Base-by-base conservation (phyloP, 2,888 invertebrate species). In the Trichacis sp. region DNA sequence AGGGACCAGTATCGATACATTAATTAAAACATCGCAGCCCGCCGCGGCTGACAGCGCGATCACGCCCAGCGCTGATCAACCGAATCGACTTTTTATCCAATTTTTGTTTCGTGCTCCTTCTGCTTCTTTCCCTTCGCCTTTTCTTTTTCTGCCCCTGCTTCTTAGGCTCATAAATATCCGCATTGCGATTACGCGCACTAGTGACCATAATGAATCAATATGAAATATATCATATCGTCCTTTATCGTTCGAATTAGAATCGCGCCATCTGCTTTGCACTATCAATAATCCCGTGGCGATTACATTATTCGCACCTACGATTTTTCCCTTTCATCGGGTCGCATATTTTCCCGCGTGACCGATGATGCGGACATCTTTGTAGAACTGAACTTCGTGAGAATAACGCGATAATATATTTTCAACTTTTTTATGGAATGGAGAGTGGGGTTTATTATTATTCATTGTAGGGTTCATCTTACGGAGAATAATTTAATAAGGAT, bases 21-120 rank as follows among this genome's bases (percentile, higher is more conserved):
- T 82, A 82, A 82, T 81, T 82, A 82, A 82, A 81, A 82, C 78
- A 80, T 82, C 77, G 76, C 71, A 71, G 72, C 68, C 60, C 64
- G 74, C 64, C 73, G 68, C 66, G 74, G 61, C 76, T 80, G 81
- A 77, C 79, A 77, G 76, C 70, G 62, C 70, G 75, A 75, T 80
- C 80, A 79, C 79, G 79, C 77, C 78, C 77, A 78, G 66, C 57
- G 59, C 67, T 73, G 73, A 77, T 79, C 80, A 69, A 53, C 72
- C 72, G 68, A 77, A 78, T 76, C 73, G 67, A 64, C 71, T 70
- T 69, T 69, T 61, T 73, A 69, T 65, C 51, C 53, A 51, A 59
- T 68, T 71, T 66, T 77, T 69, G 55, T 75, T 72, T 70, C 57
- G 40, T 61, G 24, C 24, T 8, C 4, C 24, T 40, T 14, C 5